phyloP scores from a whole-genome alignment of 2,888 invertebrate species.

The Mythimna ferrago region DNA sequence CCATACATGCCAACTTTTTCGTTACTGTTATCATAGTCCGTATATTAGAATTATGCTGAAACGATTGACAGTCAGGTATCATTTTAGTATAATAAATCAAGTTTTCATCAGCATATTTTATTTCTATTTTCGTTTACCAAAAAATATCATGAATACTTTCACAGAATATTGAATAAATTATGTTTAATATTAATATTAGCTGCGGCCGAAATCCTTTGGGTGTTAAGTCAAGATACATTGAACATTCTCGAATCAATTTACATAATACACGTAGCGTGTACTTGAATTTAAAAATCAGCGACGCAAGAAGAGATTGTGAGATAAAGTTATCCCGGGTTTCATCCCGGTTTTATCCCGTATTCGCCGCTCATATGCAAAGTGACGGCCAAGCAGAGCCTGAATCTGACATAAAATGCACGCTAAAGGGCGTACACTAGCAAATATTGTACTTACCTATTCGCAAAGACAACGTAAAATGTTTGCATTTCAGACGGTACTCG shows the following conservation, averaged over 20 bases:
- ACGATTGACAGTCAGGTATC: slow-evolving; percentile 16
- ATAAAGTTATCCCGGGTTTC: slow-evolving; percentile 80
- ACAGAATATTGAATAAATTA: slow-evolving; percentile 56
- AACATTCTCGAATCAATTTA: slow-evolving; percentile 79
- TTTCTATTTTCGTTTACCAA: slow-evolving; percentile 20
- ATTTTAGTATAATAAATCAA: slow-evolving; percentile 28
- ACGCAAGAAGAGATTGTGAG: slow-evolving; percentile 76
- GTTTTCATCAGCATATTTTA: slow-evolving; percentile 22
- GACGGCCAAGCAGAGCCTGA: slow-evolving; percentile 72
- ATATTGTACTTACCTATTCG: slow-evolving; percentile 67
- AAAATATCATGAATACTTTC: slow-evolving; percentile 34
- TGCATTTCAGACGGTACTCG: slow-evolving; percentile 58
- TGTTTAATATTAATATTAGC: slow-evolving; percentile 54
- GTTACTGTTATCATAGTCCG: slow-evolving; percentile 1
- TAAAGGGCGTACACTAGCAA: slow-evolving; percentile 66
- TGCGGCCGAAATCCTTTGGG: slow-evolving; percentile 56
- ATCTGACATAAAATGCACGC: slow-evolving; percentile 77
- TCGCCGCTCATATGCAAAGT: slow-evolving; percentile 78
- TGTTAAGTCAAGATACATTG: slow-evolving; percentile 69
- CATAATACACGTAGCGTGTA: slow-evolving; percentile 78
- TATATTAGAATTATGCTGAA: neutral
- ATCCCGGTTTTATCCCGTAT: slow-evolving; percentile 76
- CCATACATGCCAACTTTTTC: neutral
- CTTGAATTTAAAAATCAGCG: slow-evolving; percentile 82
- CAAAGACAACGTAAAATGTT: slow-evolving; percentile 68